Evolutionary conservation across 1,140 invertebrate species (phyloP), one percentile per base, ranked within the genome.

Genomic region (Stegodyphus dumicola): DNA sequence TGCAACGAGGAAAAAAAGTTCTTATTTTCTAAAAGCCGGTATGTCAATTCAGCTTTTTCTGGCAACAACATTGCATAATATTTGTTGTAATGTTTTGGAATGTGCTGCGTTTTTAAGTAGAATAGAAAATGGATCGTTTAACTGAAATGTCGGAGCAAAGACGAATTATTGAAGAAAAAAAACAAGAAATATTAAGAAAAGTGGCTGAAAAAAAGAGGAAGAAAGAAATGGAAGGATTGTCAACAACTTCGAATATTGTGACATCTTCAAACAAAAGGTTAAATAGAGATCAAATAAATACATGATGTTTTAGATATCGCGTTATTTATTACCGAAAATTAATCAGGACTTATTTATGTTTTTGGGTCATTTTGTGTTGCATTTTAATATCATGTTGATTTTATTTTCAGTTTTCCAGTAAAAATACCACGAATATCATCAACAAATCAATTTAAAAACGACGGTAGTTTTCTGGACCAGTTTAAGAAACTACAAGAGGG

Each of bases 381-480:
- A 60, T 15, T 60, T 60, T 60, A 60, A 60, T 2, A 15, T 60
- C 56, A 5, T 15, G 5, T 9, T 60, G 33, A 53, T 75, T 83
- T 74, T 65, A 6, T 85, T 74, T 51, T 54, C n/a, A 85, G 81
- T 17, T 85, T 76, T 18, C 81, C 81, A 76, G 81, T 77, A 7
- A 85, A 85, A 69, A 77, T 85, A 18, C 81, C 81, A 67, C n/a
- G 65, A 13, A 7, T 85, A 13, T 77, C 86, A 13, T 56, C 76
- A 11, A 65, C 80, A 65, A 93, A 94, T 88, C 93, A 92, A 6
- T 95, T 95, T 88, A 94, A 94, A 88, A 96, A 97, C 89, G 96
- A 97, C 90, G 96, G 96, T 11, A 95, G 95, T 77, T 97, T 97
- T 89, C 92, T 97, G 89, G 95, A 96, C 90, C 94, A 96, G 92